A percentile compares a stretch with the other conserved stretches of the same genome.
phyloP scores from a whole-genome alignment of 1,140 invertebrate species.

The Phortica variegata region DNA sequence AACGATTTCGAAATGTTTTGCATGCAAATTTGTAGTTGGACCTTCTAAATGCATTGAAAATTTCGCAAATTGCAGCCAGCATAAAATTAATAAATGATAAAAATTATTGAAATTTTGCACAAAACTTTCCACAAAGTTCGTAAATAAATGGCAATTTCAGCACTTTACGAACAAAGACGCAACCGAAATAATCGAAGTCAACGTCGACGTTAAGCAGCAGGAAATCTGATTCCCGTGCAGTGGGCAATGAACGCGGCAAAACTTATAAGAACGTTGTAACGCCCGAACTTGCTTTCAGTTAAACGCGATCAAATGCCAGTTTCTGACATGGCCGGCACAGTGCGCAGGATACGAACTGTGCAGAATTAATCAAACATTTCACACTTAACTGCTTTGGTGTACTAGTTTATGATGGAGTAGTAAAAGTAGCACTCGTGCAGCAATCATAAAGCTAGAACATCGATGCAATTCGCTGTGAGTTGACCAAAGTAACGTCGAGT shows the following conservation, averaged over 20 bases:
- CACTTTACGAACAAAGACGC: slow-evolving; percentile 30
- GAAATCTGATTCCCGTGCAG: slow-evolving; percentile 48
- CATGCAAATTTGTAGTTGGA: neutral
- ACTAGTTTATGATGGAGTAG: slow-evolving; percentile 62
- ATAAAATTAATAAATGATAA: slow-evolving; percentile 14
- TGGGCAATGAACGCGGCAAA: slow-evolving; percentile 37
- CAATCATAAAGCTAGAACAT: slow-evolving; percentile 67
- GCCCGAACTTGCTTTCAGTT: too few relatives aligned
- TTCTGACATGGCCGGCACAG: slow-evolving; percentile 31
- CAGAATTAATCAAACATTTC: slow-evolving; percentile 5
- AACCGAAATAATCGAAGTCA: slow-evolving; percentile 16
- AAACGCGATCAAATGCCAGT: slow-evolving; percentile 23
- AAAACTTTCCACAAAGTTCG: slow-evolving; percentile 46
- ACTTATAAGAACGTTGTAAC: slow-evolving; percentile 40
- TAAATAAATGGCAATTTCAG: slow-evolving; percentile 32
- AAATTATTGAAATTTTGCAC: slow-evolving; percentile 45
- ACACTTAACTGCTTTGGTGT: slow-evolving; percentile 62
- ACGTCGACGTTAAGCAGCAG: neutral
- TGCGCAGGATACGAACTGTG: slow-evolving; percentile 17
- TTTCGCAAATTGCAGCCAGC: slow-evolving; percentile 32
- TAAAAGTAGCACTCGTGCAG: neutral
- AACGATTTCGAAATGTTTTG: slow-evolving; percentile 21
- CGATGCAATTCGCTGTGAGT: slow-evolving; percentile 55
- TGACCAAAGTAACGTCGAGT: too few relatives aligned
- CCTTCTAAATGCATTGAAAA: slow-evolving; percentile 17